Evolutionary conservation across 2,797 vertebrate genomes (phyloP).

Genomic region (Perodicticus potto): DNA sequence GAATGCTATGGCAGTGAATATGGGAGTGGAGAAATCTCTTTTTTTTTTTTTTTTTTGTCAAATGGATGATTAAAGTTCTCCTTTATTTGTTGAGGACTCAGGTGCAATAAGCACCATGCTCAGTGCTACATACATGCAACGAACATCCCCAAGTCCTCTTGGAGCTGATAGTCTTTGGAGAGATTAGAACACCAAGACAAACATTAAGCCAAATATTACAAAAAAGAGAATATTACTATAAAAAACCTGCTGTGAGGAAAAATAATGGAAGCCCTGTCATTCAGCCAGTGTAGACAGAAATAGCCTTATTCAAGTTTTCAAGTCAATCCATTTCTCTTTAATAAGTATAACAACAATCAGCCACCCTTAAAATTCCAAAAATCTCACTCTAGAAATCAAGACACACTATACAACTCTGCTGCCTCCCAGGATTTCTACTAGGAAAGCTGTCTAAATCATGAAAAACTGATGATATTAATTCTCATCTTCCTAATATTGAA

Average conservation of each 20-base stretch:
- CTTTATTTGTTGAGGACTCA: conserved; percentile 39
- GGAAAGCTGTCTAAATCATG: conserved; percentile 1
- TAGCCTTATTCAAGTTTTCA: conserved; percentile 37
- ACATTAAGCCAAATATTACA: neutral
- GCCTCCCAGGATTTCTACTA: neutral
- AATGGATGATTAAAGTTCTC: conserved; percentile 45
- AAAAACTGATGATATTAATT: conserved; percentile 6
- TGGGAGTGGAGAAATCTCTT: neutral
- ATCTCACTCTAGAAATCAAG: conserved; percentile 12
- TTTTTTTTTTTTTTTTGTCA: neutral
- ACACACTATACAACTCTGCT: neutral
- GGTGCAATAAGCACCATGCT: neutral
- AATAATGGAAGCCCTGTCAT: neutral
- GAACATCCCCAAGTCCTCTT: neutral
- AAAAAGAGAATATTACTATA: neutral
- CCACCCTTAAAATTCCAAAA: conserved; percentile 59
- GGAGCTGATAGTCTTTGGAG: neutral
- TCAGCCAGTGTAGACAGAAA: conserved; percentile 20
- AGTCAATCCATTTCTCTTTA: conserved; percentile 52
- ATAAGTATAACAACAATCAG: conserved; percentile 15
- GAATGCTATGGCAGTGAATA: neutral
- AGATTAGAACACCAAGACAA: neutral
- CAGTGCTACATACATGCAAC: neutral
- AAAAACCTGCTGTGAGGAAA: conserved; percentile 1
- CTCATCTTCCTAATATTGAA: conserved; percentile 9